A percentile compares a stretch with the other conserved stretches of the same genome.
Conservation (phyloP, 1,140 invertebrate species). For the Diorhabda elongata region DNA sequence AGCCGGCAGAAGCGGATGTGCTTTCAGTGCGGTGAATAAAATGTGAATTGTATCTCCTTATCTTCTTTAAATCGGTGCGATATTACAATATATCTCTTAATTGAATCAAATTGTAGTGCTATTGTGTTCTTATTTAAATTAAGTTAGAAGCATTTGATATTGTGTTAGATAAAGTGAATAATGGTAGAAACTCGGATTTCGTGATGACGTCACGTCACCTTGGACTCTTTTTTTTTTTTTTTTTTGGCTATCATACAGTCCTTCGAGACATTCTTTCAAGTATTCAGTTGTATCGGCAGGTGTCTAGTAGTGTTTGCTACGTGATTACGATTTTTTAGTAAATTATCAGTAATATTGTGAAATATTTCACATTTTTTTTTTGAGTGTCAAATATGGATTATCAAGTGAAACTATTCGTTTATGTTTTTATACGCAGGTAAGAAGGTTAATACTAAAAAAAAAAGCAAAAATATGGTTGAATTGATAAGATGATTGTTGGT, state of each 20-base stretch:
- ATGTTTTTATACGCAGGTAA: no score
- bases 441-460: no score
- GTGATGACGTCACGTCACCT: conserved; percentile 16
- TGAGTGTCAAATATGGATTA: no score
- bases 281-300: conserved; percentile 9
- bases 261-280: conserved; percentile 6
- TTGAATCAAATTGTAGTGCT: not conserved
- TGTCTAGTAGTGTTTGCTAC: not conserved
- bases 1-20: not conserved
- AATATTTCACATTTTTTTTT: not conserved
- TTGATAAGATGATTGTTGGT: no score
- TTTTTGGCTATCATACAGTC: conserved; percentile 6
- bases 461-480: no score
- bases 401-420: no score
- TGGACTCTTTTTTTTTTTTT: conserved; percentile 6
- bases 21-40: not conserved
- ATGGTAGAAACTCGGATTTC: conserved; percentile 2
- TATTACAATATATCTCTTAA: not conserved
- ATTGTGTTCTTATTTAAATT: not conserved
- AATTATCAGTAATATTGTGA: conserved; percentile 6
- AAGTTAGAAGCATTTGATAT: not conserved
- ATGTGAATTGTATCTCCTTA: no score
- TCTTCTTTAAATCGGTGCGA: no score
- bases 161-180: not conserved
- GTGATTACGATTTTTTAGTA: not conserved